phyloP scores from a whole-genome alignment of 2,797 vertebrate species.

The Girardinus metallicus region DNA sequence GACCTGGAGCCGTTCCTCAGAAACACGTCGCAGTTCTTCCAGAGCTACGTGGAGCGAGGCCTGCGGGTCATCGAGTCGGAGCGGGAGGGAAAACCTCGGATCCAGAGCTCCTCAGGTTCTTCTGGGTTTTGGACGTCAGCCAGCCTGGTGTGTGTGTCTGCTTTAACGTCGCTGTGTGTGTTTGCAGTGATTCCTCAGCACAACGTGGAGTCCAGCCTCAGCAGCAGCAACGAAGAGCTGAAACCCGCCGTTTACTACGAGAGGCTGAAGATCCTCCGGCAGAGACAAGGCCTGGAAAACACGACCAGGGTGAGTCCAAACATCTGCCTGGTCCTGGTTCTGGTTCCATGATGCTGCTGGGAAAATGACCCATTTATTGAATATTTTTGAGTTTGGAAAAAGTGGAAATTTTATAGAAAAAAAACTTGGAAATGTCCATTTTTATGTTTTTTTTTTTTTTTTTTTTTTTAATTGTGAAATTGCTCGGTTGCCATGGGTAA shows the following conservation, averaged over 20 bases:
- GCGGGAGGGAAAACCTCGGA: slow-evolving; percentile 89
- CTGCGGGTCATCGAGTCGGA: slow-evolving; percentile 96
- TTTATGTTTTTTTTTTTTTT: no score
- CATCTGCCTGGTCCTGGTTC: background rate
- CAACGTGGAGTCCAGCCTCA: slow-evolving; percentile 80
- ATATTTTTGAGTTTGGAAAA: no score
- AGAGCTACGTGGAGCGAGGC: slow-evolving; percentile 98
- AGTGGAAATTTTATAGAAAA: no score
- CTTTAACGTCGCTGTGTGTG: background rate
- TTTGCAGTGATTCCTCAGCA: slow-evolving; percentile 88
- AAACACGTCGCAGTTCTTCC: slow-evolving; percentile 97
- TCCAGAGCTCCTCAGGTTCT: slow-evolving; percentile 87
- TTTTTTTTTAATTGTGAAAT: no score
- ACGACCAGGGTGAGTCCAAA: slow-evolving; percentile 85
- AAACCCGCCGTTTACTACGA: slow-evolving; percentile 96
- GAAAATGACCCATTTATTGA: no score
- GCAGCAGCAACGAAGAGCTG: slow-evolving; percentile 88
- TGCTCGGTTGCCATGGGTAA: no score
- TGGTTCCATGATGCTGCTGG: background rate
- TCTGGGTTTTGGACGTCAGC: background rate
- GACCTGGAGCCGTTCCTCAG: slow-evolving; percentile 97
- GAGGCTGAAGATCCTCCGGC: slow-evolving; percentile 95
- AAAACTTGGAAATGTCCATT: no score
- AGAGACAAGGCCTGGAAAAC: slow-evolving; percentile 96
- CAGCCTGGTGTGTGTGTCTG: background rate